Base-by-base conservation (phyloP, 2,888 invertebrate species). In the Uropetala carovei region DNA sequence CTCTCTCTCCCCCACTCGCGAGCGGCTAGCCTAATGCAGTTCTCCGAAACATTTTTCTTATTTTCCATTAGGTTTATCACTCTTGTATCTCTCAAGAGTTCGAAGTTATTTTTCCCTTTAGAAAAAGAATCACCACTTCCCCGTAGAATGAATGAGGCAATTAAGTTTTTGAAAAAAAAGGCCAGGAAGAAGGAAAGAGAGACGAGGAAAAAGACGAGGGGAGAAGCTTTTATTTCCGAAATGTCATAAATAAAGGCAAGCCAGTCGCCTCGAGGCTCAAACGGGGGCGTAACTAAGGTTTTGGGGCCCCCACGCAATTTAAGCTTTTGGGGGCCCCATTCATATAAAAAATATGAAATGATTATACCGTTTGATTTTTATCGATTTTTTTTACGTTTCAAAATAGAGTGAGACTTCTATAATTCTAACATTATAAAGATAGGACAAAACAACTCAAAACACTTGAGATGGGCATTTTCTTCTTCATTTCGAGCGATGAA, bases 61-160 rank as follows among this genome's bases (percentile, higher is more conserved):
- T 83, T 83, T 83, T 83, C 83, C 83, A 83, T 83, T 83, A 83
- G 56, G 83, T 83, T 83, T 56, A 83, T 83, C 83, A 83, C 43
- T 56, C 83, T 56, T 18, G 83, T 56, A 83, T 83, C 43, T 83
- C 83, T 43, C n/a, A 18, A 56, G 83, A 16, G 83, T 1, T 43
- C 43, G 83, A 56, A 83, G 56, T 83, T 83, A 83, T 83, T 83
- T 27, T 18, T 56, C 43, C 83, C 83, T 83, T 56, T 56, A 43
- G 83, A 83, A 83, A 83, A 83, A 56, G 43, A 83, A 83, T 83
- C 56, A 83, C 83, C 83, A 56, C 83, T 83, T 56, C 83, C 56
- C 43, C 56, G 56, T 16, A 56, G 83, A 43, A 83, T 83, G 83
- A 83, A 43, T 43, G 56, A 43, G 83, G 83, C 83, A 43, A 83